Percentiles rank a stretch among this genome's conserved stretches.
Conservation (phyloP, 2,888 invertebrate species). For the Fragum whitleyi region DNA sequence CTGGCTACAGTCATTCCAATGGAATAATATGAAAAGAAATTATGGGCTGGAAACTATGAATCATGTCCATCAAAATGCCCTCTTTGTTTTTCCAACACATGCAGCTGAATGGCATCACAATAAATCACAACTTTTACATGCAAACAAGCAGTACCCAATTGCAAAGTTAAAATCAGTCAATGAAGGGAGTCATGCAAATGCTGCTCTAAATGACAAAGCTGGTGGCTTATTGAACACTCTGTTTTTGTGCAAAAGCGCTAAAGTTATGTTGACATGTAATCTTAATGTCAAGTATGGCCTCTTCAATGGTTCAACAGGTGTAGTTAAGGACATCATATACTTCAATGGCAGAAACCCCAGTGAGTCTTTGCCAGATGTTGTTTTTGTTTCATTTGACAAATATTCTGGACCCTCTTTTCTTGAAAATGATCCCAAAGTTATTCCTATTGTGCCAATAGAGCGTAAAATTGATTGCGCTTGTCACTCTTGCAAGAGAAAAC, state of each 20-base stretch:
- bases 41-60: slow-evolving; percentile 15
- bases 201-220: slow-evolving; percentile 39
- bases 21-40: slow-evolving; percentile 31
- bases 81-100: too few species aligned
- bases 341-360: slow-evolving; percentile 35
- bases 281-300: slow-evolving; percentile 57
- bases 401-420: slow-evolving; percentile 59
- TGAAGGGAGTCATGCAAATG: slow-evolving; percentile 44
- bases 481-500: slow-evolving; percentile 44
- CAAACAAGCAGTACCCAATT: slow-evolving; percentile 44
- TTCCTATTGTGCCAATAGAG: slow-evolving; percentile 60
- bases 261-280: slow-evolving; percentile 61
- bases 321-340: slow-evolving; percentile 59
- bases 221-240: slow-evolving; percentile 44
- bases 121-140: slow-evolving; percentile 31
- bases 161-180: slow-evolving; percentile 44
- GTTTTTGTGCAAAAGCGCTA: slow-evolving; percentile 45
- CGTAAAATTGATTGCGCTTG: slow-evolving; percentile 55
- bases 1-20: slow-evolving; percentile 61
- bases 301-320: slow-evolving; percentile 61
- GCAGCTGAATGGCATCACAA: slow-evolving; percentile 52
- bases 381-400: slow-evolving; percentile 63
- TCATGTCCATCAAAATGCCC: slow-evolving; percentile 32
- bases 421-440: slow-evolving; percentile 27
- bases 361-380: slow-evolving; percentile 58